Evolutionary conservation across 2,113 vertebrate species (phyloP).

Genomic region (Bufo gargarizans): DNA sequence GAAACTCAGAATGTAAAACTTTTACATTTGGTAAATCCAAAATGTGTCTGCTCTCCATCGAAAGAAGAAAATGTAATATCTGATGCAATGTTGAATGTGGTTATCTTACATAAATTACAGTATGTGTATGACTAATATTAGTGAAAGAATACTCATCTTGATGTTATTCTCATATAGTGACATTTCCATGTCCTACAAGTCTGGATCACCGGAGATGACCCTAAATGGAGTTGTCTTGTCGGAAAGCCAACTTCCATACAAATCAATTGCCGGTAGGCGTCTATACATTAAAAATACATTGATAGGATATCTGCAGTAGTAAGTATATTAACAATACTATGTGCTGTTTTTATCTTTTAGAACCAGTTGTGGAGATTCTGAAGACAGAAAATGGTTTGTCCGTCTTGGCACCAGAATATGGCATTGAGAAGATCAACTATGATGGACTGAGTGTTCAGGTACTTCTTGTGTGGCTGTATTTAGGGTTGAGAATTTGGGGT

Average conservation of each 20-base stretch:
- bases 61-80: background rate
- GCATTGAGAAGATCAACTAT: conserved; percentile 62
- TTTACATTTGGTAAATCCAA: background rate
- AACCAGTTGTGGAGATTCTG: conserved; percentile 55
- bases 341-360: conserved; percentile 54
- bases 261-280: conserved; percentile 64
- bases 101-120: background rate
- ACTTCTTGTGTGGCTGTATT: background rate
- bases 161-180: conserved; percentile 61
- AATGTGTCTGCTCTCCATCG: background rate
- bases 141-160: background rate
- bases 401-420: conserved; percentile 61
- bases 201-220: conserved; percentile 62
- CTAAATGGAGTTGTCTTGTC: conserved; percentile 64
- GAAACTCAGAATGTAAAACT: background rate
- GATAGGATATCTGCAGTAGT: background rate
- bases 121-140: background rate
- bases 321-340: background rate
- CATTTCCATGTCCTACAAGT: conserved; percentile 64
- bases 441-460: conserved; percentile 64
- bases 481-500: background rate
- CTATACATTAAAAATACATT: background rate
- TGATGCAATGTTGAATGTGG: background rate
- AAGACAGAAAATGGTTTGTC: conserved; percentile 62
- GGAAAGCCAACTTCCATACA: conserved; percentile 62